These are phyloP conservation scores for Ceriagrion tenellum DNA, from an alignment of 2,888 invertebrate species.

Conservation along the genomic window DNA sequence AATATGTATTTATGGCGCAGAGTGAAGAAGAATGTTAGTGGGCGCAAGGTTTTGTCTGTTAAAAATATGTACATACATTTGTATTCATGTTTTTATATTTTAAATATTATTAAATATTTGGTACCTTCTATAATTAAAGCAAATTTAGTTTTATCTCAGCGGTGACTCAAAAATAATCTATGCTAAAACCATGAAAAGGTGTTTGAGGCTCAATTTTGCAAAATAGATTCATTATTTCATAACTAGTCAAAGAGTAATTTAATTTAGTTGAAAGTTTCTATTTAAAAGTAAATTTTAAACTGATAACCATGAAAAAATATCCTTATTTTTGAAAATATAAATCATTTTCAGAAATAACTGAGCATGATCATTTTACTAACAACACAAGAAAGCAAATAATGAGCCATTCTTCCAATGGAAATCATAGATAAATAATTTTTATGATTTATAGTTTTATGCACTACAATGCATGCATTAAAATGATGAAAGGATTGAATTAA, in stretches of 20 bases:
- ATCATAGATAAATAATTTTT: background rate
- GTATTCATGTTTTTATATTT: constrained; percentile 53
- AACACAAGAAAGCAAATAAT: background rate
- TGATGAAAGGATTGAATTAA: background rate
- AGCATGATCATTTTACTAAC: background rate
- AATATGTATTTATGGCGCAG: constrained; percentile 56
- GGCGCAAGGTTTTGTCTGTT: constrained; percentile 47
- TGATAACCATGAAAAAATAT: background rate
- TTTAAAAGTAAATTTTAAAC: background rate
- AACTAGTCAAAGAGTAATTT: background rate
- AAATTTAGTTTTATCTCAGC: background rate
- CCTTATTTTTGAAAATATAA: background rate
- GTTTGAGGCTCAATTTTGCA: background rate
- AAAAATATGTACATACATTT: constrained; percentile 61
- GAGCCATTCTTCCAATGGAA: background rate
- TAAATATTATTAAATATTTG: constrained; percentile 24
- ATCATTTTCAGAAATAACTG: background rate
- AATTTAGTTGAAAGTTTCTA: background rate
- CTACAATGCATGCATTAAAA: background rate
- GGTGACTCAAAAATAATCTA: background rate
- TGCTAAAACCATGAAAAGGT: background rate
- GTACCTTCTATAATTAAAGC: background rate
- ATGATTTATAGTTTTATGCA: background rate
- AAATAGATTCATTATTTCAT: background rate
- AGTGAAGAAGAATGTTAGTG: constrained; percentile 60